Base-by-base conservation (phyloP, 2,797 vertebrate genomes). In the Poeciliopsis turneri region DNA sequence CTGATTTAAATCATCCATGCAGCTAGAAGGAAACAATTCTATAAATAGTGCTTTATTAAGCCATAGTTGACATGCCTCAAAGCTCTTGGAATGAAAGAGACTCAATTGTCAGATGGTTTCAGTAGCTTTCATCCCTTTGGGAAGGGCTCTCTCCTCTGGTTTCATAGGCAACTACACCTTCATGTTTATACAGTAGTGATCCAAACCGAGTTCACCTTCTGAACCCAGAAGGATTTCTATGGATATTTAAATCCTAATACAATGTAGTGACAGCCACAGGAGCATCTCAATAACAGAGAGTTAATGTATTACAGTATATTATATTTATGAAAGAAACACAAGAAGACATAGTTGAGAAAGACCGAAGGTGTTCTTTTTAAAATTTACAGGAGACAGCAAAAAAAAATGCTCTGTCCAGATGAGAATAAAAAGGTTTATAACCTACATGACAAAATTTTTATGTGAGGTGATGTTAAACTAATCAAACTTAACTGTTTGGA, bases 51-150 rank as follows among this genome's bases (percentile, higher is more conserved):
- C 23, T 43, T 64, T 25, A 43, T 69, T 5, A 41, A 69, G 66
- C 66, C 39, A n/a, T 69, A 76, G 23, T 33, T 75, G 55, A 74
- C 46, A 30, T 20, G 51, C 57, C 66, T 85, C 79, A 79, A 45
- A 75, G 74, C 75, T 78, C 9, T 75, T 3, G 51, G 20, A 16
- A 75, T 46, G 18, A 71, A 66, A 74, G 61, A 46, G 43, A 15
- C n/a, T 75, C 43, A 43, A 79, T 78, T 30, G 16, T 33, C 30
- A 33, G 16, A 64, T 64, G 59, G 30, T 64, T 36, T 36, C 72
- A 73, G 66, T 41, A 5, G 20, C 5, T 25, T 20, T 43, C 66
- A 68, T 13, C 39, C 43, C 36, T 69, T 41, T 69, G 66, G 10
- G 10, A 69, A 69, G 20, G 5, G 66, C 66, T 43, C 66, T 41